A percentile compares a stretch with the other conserved stretches of the same genome.
phyloP scores from a whole-genome alignment of 2,113 vertebrate genomes.

The Prunella himalayana region DNA sequence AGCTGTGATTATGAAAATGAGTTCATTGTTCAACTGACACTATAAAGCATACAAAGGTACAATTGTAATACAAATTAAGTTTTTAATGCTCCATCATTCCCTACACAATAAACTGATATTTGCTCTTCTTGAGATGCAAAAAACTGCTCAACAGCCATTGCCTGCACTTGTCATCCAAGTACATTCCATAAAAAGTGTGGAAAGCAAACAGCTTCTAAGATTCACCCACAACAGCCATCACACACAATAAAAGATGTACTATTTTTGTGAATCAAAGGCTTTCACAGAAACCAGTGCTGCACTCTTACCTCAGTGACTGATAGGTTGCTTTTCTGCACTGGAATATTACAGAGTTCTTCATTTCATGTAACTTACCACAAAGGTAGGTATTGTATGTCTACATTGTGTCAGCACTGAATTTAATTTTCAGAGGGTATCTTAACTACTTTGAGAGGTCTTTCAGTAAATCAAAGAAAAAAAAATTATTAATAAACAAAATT shows the following conservation, averaged over 20 bases:
- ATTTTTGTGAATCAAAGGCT: not conserved
- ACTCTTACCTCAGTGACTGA: not conserved
- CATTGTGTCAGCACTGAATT: not conserved
- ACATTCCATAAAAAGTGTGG: not conserved
- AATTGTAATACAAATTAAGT: not conserved
- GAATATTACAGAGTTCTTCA: not conserved
- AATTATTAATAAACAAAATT: not conserved
- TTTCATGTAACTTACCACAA: not conserved
- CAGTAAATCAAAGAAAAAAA: not conserved
- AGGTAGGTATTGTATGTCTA: not conserved
- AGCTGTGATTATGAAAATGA: not conserved
- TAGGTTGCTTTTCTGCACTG: not conserved
- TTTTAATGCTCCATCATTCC: not conserved
- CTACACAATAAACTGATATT: not conserved
- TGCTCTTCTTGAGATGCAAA: not conserved
- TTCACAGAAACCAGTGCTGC: not conserved
- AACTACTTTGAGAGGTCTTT: not conserved
- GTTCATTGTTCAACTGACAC: not conserved
- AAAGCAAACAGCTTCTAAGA: not conserved
- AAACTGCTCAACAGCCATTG: not conserved
- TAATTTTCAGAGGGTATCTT: not conserved
- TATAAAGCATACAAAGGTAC: not conserved
- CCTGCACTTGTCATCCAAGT: not conserved
- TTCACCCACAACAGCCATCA: not conserved
- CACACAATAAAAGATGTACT: not conserved